These are phyloP conservation scores for Pluvialis apricaria DNA, from an alignment of 2,113 vertebrate genomes.

Conservation along the genomic window DNA sequence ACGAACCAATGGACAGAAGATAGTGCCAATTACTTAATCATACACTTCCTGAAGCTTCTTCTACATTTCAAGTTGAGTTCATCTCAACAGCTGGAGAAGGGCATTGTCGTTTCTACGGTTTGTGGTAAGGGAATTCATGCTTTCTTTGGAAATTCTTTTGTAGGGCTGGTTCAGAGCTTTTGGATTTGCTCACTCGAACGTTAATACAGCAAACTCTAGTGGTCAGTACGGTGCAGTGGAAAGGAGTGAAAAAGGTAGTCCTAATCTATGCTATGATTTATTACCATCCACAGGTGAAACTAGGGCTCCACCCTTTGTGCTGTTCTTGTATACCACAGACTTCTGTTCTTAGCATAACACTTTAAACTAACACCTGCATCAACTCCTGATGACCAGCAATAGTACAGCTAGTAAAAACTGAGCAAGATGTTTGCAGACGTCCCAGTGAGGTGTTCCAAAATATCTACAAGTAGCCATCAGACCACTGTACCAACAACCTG, in stretches of 20 bases:
- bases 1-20: not conserved
- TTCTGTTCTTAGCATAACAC: not conserved
- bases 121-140: not conserved
- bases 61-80: conserved; percentile 6
- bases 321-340: not conserved
- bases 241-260: not conserved
- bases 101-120: not conserved
- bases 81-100: conserved; percentile 28
- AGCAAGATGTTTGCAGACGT: not conserved
- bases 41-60: conserved; percentile 12
- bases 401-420: not conserved
- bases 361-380: not conserved
- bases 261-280: not conserved
- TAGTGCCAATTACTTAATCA: conserved; percentile 39
- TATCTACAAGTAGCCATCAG: not conserved
- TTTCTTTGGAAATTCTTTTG: not conserved
- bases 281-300: not conserved
- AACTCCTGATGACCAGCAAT: not conserved
- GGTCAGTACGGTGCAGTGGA: conserved; percentile 35
- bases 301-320: not conserved
- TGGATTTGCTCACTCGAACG: not conserved
- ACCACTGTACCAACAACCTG: not conserved
- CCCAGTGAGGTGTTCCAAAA: not conserved
- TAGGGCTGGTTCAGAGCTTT: not conserved
- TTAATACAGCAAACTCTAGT: conserved; percentile 67